Percentiles rank a stretch among this genome's conserved stretches.
phyloP scores from a whole-genome alignment of 2,797 vertebrate species.

The Amazona ochrocephala region DNA sequence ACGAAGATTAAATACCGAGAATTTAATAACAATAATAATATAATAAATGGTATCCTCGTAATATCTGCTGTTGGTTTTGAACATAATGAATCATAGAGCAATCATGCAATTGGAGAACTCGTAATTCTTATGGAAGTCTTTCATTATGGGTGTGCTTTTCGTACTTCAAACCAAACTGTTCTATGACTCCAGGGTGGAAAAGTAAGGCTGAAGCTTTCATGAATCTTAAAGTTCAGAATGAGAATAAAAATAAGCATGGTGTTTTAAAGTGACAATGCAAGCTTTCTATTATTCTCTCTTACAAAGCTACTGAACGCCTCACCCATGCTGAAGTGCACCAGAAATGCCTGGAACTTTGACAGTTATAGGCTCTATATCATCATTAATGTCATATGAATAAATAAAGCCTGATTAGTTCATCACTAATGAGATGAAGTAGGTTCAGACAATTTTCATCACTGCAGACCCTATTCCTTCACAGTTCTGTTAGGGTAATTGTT shows the following conservation, averaged over 20 bases:
- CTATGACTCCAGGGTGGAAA: slow-evolving; percentile 4
- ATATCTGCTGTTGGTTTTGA: slow-evolving; percentile 48
- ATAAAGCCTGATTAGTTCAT: slow-evolving; percentile 51
- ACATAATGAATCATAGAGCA: slow-evolving; percentile 44
- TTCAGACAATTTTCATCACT: not conserved
- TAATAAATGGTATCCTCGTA: slow-evolving; percentile 17
- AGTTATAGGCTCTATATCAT: not conserved
- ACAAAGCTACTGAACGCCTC: not conserved
- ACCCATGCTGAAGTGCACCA: not conserved
- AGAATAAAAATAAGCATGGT: not conserved
- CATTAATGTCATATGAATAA: slow-evolving; percentile 58
- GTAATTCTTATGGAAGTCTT: slow-evolving; percentile 34
- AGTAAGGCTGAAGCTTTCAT: slow-evolving; percentile 32
- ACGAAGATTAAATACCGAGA: not conserved
- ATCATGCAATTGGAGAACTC: not conserved
- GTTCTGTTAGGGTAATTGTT: not conserved
- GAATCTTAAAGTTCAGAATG: not conserved
- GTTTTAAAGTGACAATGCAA: not conserved
- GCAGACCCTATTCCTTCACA: not conserved
- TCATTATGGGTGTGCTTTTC: slow-evolving; percentile 39
- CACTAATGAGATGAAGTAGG: slow-evolving; percentile 10
- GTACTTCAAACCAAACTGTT: slow-evolving; percentile 13
- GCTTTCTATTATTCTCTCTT: not conserved
- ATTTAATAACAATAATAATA: slow-evolving; percentile 18
- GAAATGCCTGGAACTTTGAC: not conserved